Percentiles rank a stretch among this genome's conserved stretches.
Conservation (phyloP, 2,113 vertebrate genomes). For the Paedocypris sp. region DNA sequence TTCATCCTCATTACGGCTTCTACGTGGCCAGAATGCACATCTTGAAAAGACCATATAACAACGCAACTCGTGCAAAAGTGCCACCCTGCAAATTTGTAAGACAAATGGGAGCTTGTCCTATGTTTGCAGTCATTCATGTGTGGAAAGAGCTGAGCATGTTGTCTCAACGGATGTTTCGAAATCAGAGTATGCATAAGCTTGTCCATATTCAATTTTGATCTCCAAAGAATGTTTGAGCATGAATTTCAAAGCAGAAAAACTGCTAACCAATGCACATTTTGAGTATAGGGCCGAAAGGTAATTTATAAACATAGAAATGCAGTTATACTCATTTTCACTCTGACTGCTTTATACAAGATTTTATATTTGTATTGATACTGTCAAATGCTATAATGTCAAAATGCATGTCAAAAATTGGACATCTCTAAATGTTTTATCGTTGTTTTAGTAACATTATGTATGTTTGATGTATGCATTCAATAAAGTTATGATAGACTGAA, state of each 20-base stretch:
- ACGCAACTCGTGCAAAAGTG: constrained; percentile 41
- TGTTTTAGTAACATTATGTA: no score
- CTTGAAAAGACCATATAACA: constrained; percentile 41
- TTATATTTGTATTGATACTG: no score
- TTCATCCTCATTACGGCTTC: constrained; percentile 57
- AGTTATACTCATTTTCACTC: no score
- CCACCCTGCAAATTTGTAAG: constrained; percentile 52
- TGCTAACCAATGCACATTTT: background rate
- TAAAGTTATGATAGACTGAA: no score
- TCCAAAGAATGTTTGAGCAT: background rate
- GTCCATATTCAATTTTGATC: constrained; percentile 32
- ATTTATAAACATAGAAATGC: no score
- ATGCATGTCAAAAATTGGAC: no score
- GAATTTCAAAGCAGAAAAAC: background rate
- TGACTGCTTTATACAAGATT: no score
- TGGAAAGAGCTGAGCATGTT: constrained; percentile 64
- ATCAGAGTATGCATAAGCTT: constrained; percentile 51
- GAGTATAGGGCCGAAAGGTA: no score
- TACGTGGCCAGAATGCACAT: constrained; percentile 51
- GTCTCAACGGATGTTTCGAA: constrained; percentile 49
- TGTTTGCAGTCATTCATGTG: constrained; percentile 49
- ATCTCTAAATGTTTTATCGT: no score
- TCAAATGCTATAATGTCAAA: no score
- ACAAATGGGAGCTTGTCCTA: constrained; percentile 29
- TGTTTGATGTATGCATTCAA: no score